These are phyloP conservation scores for Noctilio leporinus DNA, from an alignment of 2,113 vertebrate species.

Conservation along the genomic window DNA sequence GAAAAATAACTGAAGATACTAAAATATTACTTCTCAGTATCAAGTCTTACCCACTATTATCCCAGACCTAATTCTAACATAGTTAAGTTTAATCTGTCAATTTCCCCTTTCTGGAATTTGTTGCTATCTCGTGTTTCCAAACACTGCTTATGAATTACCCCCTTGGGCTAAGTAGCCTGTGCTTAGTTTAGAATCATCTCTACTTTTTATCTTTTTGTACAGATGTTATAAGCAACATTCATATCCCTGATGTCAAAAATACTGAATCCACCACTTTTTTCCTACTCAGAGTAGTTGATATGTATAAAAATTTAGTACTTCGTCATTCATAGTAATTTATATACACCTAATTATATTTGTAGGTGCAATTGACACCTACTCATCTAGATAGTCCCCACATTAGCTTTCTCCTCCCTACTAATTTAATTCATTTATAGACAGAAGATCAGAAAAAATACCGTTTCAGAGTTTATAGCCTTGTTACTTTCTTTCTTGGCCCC, in stretches of 20 bases:
- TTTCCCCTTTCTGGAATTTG: background rate
- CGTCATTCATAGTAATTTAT: background rate
- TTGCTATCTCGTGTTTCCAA: background rate
- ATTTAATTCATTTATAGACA: constrained; percentile 2
- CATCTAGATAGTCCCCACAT: background rate
- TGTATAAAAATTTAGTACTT: background rate
- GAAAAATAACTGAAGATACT: background rate
- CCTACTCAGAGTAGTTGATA: background rate
- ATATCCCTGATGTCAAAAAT: background rate
- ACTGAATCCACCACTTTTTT: background rate
- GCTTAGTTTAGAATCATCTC: background rate
- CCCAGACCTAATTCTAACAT: background rate
- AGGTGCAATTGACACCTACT: background rate
- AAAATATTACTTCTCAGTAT: background rate
- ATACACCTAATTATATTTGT: background rate
- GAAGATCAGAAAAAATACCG: background rate
- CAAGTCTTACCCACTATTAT: background rate
- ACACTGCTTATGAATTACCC: background rate
- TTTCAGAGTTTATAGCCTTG: background rate
- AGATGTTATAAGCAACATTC: background rate
- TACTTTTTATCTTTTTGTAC: background rate
- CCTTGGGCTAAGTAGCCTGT: background rate
- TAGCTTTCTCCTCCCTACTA: background rate
- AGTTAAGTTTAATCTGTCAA: background rate
- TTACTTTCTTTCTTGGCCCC: constrained; percentile 13